Evolutionary conservation across 2,113 vertebrate species (phyloP).

Genomic region (Euleptes europaea): DNA sequence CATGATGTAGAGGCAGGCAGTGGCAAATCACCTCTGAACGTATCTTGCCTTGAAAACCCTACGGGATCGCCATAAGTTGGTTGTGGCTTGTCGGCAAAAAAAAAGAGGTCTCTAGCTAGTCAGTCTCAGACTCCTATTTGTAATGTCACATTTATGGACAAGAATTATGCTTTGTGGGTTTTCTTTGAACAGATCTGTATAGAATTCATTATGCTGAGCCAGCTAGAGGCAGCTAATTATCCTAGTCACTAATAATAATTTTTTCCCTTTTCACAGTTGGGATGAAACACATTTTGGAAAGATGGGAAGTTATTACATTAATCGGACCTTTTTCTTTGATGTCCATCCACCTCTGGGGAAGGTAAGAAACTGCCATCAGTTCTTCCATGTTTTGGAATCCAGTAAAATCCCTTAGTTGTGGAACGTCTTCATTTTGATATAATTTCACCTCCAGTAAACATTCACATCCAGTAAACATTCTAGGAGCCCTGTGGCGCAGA

Average conservation of each 20-base stretch:
- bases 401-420: not conserved
- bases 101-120: not conserved
- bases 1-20: too few relatives aligned
- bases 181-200: not conserved
- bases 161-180: not conserved
- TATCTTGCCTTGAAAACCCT: too few relatives aligned
- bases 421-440: not conserved
- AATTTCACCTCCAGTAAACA: not conserved
- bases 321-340: constrained; percentile 97
- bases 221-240: not conserved
- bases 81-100: too few relatives aligned
- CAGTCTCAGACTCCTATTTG: not conserved
- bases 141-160: not conserved
- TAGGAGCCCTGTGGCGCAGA: too few relatives aligned
- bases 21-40: too few relatives aligned
- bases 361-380: constrained; percentile 70
- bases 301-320: constrained; percentile 99
- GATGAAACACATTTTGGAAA: constrained; percentile 99
- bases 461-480: too few relatives aligned
- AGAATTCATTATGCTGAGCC: not conserved
- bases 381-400: constrained; percentile 7
- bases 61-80: too few relatives aligned
- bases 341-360: constrained; percentile 97
- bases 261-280: constrained; percentile 82
- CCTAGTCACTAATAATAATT: not conserved